Conservation (phyloP, 2,797 vertebrate species). For the Pygocentrus nattereri region DNA sequence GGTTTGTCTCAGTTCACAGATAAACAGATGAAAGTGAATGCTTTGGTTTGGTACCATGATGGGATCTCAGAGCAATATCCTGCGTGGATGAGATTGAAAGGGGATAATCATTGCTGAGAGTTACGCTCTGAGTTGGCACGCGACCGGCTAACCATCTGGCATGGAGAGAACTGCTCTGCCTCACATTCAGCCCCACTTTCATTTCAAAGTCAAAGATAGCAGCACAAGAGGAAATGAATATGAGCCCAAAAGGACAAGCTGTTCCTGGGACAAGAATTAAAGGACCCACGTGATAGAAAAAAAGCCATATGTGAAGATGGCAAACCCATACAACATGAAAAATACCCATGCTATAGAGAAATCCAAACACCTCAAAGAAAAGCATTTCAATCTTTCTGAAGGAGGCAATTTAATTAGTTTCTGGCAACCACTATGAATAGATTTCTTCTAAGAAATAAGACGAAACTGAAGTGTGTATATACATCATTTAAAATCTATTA, state of each 20-base stretch:
- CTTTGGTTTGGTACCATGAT: slow-evolving; percentile 49
- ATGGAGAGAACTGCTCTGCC: slow-evolving; percentile 56
- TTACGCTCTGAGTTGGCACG: slow-evolving; percentile 54
- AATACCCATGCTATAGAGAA: slow-evolving; percentile 53
- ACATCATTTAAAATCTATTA: not conserved
- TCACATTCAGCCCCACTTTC: slow-evolving; percentile 48
- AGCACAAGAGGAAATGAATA: slow-evolving; percentile 65
- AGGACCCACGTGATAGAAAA: slow-evolving; percentile 56
- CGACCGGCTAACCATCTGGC: slow-evolving; percentile 69
- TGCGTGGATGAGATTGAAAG: slow-evolving; percentile 69
- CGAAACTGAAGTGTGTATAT: not conserved
- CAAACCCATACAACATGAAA: slow-evolving; percentile 56
- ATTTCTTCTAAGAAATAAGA: not conserved
- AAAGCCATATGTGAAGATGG: slow-evolving; percentile 62
- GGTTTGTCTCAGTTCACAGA: slow-evolving; percentile 40
- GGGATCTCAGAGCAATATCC: slow-evolving; percentile 67
- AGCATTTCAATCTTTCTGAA: not conserved
- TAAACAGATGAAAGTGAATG: slow-evolving; percentile 47
- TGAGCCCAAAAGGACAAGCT: slow-evolving; percentile 66
- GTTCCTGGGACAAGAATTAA: slow-evolving; percentile 65
- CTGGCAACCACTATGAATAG: not conserved
- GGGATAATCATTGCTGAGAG: slow-evolving; percentile 60
- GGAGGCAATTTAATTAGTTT: not conserved
- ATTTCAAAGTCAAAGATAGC: slow-evolving; percentile 64
- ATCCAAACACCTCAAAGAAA: slow-evolving; percentile 18